Conservation (phyloP, 2,113 vertebrate species). For the Egretta garzetta region DNA sequence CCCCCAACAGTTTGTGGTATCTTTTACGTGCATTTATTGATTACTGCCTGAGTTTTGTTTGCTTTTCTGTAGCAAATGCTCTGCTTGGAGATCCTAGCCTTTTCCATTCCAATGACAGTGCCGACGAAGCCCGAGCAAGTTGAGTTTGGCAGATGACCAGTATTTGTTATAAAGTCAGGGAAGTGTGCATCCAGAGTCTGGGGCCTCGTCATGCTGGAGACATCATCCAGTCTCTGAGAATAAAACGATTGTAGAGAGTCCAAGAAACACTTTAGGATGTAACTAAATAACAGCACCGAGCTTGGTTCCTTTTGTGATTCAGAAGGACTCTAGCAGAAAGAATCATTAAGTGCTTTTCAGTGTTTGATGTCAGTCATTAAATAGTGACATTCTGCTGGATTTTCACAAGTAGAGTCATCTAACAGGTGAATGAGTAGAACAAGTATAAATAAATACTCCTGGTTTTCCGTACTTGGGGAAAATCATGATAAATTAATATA, state of each 20-base stretch:
- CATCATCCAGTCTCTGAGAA: background rate
- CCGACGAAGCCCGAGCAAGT: background rate
- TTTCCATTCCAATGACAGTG: background rate
- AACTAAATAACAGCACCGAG: background rate
- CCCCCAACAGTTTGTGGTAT: background rate
- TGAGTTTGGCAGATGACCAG: background rate
- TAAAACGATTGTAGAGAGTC: background rate
- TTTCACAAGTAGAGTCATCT: background rate
- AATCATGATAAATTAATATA: background rate
- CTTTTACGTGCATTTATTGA: background rate
- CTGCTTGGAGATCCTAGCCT: background rate
- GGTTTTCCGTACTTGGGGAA: background rate
- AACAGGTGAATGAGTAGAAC: background rate
- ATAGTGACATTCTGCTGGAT: background rate
- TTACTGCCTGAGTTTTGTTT: background rate
- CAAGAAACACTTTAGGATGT: background rate
- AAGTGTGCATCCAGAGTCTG: background rate
- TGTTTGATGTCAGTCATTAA: background rate
- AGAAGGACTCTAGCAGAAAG: background rate
- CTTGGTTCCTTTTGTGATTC: background rate
- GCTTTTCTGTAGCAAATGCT: background rate
- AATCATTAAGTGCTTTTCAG: background rate
- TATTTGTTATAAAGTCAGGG: background rate
- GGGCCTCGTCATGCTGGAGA: background rate
- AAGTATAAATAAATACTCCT: background rate